Evolutionary conservation across 2,888 invertebrate genomes (phyloP).

Genomic region (Cynaeus angustus): DNA sequence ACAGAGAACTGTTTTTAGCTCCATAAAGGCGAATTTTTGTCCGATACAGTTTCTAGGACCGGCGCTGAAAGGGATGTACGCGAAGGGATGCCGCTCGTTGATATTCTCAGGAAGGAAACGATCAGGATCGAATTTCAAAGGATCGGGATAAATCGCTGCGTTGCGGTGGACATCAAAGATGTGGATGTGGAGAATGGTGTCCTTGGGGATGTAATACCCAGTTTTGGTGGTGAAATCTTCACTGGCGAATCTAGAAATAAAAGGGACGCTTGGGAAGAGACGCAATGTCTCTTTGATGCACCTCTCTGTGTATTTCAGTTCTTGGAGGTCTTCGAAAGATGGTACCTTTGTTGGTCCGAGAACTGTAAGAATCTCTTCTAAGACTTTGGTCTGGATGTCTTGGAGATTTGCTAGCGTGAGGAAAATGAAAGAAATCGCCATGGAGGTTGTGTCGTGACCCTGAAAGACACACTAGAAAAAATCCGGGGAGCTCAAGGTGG

Average conservation of each 20-base stretch:
- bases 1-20: constrained; percentile 76
- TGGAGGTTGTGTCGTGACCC: constrained; percentile 62
- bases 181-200: constrained; percentile 73
- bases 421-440: constrained; percentile 55
- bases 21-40: constrained; percentile 79
- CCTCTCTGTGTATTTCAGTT: constrained; percentile 67
- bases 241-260: constrained; percentile 73
- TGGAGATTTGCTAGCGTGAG: constrained; percentile 57
- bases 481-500: constrained; percentile 7
- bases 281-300: constrained; percentile 69
- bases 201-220: constrained; percentile 71
- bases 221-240: constrained; percentile 50
- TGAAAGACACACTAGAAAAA: constrained; percentile 31
- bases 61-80: constrained; percentile 79
- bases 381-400: constrained; percentile 56
- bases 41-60: constrained; percentile 81
- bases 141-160: constrained; percentile 76
- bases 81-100: constrained; percentile 74
- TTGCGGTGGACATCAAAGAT: constrained; percentile 79
- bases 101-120: constrained; percentile 77
- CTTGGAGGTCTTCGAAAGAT: constrained; percentile 63
- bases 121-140: constrained; percentile 79
- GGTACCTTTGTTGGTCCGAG: constrained; percentile 57
- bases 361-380: constrained; percentile 59
- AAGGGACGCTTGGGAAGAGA: constrained; percentile 78